Evolutionary conservation across 2,113 vertebrate species (phyloP).

Genomic region (Oryzias javanicus): DNA sequence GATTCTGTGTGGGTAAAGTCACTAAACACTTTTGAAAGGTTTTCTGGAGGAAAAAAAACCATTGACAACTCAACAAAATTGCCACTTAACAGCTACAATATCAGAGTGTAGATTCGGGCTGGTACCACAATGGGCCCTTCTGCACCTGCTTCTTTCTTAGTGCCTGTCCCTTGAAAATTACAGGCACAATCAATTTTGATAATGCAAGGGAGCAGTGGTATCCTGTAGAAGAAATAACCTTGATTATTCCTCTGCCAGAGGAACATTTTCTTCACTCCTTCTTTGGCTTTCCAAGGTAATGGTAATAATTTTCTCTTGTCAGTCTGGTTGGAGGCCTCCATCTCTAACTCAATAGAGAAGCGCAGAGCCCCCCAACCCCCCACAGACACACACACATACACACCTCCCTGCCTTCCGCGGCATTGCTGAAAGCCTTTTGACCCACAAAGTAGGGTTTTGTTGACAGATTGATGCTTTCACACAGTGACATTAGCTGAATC

Average conservation of each 20-base stretch:
- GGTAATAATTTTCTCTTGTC: slow-evolving; percentile 73
- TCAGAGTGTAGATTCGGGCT: slow-evolving; percentile 40
- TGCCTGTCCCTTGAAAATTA: slow-evolving; percentile 56
- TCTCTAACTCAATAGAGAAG: slow-evolving; percentile 54
- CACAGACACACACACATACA: neutral
- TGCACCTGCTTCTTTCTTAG: slow-evolving; percentile 33
- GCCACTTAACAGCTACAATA: slow-evolving; percentile 58
- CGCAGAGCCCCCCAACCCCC: slow-evolving; percentile 22
- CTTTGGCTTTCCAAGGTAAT: slow-evolving; percentile 66
- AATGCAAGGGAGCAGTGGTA: slow-evolving; percentile 53
- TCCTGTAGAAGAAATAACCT: slow-evolving; percentile 57
- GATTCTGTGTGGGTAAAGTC: slow-evolving; percentile 18
- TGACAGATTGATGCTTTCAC: slow-evolving; percentile 78
- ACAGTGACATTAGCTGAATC: slow-evolving; percentile 77
- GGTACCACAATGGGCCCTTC: slow-evolving; percentile 44
- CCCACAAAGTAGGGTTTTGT: slow-evolving; percentile 77
- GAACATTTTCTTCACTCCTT: slow-evolving; percentile 42
- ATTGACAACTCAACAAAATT: slow-evolving; percentile 45
- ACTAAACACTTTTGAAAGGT: slow-evolving; percentile 22
- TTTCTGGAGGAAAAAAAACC: slow-evolving; percentile 12
- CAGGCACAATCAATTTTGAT: slow-evolving; percentile 67
- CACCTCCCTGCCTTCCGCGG: slow-evolving; percentile 27
- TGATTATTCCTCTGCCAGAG: slow-evolving; percentile 66
- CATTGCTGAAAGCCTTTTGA: slow-evolving; percentile 74
- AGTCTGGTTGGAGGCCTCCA: slow-evolving; percentile 54